Conservation (phyloP, 2,113 vertebrate genomes). For the Erythrolamprus reginae region DNA sequence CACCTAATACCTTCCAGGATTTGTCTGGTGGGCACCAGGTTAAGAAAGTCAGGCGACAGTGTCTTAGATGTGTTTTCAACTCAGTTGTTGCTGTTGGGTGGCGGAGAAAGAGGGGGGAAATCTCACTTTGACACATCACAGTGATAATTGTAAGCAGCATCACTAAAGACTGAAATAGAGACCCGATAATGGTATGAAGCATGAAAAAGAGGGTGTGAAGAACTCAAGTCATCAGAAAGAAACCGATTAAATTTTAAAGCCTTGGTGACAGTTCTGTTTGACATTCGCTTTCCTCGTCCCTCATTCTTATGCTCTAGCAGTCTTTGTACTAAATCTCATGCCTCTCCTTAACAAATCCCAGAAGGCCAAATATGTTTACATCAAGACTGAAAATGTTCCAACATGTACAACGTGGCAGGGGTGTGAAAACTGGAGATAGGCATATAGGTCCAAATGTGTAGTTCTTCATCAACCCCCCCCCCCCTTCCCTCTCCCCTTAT, state of each 20-base stretch:
- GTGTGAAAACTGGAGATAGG: background rate
- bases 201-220: constrained; percentile 29
- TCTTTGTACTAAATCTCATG: background rate
- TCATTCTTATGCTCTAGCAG: background rate
- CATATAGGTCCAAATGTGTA: background rate
- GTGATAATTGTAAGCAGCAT: background rate
- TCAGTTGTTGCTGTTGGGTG: background rate
- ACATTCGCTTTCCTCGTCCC: constrained; percentile 1
- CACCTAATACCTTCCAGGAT: background rate
- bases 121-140: constrained; percentile 13
- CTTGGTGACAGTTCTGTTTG: background rate
- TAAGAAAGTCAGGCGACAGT: background rate
- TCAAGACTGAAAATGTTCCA: background rate
- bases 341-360: background rate
- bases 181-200: constrained; percentile 19
- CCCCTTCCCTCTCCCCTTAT: background rate
- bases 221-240: constrained; percentile 19
- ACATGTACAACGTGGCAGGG: background rate
- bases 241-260: background rate
- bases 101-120: rapidly evolving
- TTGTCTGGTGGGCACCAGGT: background rate
- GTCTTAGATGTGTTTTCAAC: background rate
- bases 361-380: background rate
- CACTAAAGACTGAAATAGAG: constrained; percentile 20
- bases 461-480: background rate